A percentile compares a stretch with the other conserved stretches of the same genome.
Conservation (phyloP, 2,113 vertebrate genomes). For the Entelurus aequoreus region DNA sequence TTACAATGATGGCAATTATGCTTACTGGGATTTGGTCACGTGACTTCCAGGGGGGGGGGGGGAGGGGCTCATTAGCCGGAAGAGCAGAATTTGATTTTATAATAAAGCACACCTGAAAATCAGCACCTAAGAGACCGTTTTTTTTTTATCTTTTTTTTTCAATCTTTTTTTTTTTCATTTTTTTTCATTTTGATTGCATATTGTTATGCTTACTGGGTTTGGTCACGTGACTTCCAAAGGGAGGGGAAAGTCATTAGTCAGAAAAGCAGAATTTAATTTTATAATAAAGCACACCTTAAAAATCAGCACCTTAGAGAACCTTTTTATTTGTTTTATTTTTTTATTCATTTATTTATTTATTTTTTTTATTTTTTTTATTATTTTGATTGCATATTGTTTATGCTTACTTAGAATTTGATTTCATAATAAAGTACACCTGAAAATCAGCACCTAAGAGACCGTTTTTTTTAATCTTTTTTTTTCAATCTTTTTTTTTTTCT, state of each 20-base stretch:
- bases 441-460: neutral
- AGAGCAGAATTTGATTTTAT: constrained; percentile 24
- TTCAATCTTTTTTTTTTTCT: no score
- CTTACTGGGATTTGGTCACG: no score
- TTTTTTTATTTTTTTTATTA: no score
- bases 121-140: no score
- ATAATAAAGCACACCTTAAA: constrained; percentile 21
- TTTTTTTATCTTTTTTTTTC: no score
- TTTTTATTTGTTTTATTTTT: no score
- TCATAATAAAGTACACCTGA: constrained; percentile 20
- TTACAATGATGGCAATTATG: no score
- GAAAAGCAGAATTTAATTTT: constrained; percentile 21
- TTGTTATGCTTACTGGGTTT: neutral
- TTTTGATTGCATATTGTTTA: constrained; percentile 13
- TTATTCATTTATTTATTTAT: no score
- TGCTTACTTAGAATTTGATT: constrained; percentile 19
- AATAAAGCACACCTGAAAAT: constrained; percentile 18
- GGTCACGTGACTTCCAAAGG: constrained; percentile 31
- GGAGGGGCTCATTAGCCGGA: no score
- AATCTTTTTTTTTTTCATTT: no score
- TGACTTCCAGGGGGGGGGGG: constrained; percentile 42
- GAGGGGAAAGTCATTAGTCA: constrained; percentile 48
- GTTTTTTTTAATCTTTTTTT: no score
- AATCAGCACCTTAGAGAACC: no score
- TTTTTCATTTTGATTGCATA: constrained; percentile 15